These are phyloP conservation scores for Megaptera novaeangliae DNA, from an alignment of 2,113 vertebrate species.

Conservation along the genomic window DNA sequence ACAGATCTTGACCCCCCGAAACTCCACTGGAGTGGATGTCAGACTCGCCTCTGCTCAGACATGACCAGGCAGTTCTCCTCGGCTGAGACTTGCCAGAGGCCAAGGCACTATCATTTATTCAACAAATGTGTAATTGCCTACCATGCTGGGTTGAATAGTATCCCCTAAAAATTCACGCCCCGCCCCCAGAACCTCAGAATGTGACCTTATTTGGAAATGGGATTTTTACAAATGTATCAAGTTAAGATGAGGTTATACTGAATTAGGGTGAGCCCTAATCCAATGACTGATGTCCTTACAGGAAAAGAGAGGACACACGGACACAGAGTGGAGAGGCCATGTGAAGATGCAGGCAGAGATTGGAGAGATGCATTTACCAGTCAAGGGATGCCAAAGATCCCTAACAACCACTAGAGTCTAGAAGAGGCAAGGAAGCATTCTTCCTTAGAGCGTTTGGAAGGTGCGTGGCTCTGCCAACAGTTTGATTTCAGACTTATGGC, in stretches of 20 bases:
- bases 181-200: not conserved
- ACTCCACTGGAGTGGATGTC: fast-evolving
- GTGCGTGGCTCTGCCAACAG: fast-evolving
- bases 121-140: not conserved
- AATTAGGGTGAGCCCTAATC: not conserved
- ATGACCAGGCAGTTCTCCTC: fast-evolving
- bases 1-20: not conserved
- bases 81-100: fast-evolving
- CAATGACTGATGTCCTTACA: not conserved
- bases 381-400: not conserved
- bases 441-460: not conserved
- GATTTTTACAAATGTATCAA: not conserved
- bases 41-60: not conserved
- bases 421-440: not conserved
- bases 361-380: fast-evolving
- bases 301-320: not conserved
- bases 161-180: too few species aligned
- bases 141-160: not conserved
- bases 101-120: not conserved
- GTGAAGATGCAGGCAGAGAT: fast-evolving
- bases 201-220: not conserved
- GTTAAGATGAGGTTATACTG: not conserved
- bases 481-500: not conserved
- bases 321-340: not conserved
- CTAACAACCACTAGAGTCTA: fast-evolving